Percentiles rank a stretch among this genome's conserved stretches.
phyloP scores from a whole-genome alignment of 2,797 vertebrate species.

The Diglossa cyanea region DNA sequence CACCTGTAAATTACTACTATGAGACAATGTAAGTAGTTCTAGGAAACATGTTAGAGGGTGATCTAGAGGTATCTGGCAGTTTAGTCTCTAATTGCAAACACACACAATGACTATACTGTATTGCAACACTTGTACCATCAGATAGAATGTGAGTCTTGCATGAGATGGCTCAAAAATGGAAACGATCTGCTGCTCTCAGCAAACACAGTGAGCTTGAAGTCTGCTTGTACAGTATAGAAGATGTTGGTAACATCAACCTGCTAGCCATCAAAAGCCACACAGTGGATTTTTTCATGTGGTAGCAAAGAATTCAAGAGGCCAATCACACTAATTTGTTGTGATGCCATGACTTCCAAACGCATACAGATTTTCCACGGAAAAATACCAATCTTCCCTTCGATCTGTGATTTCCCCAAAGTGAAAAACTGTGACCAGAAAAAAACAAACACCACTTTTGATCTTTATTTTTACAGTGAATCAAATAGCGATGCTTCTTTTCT shows the following conservation, averaged over 20 bases:
- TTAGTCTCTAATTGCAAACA: not conserved
- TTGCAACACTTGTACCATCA: conserved; percentile 72
- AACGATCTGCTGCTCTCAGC: conserved; percentile 44
- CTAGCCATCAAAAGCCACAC: conserved; percentile 60
- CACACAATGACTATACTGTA: conserved; percentile 42
- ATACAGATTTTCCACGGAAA: not conserved
- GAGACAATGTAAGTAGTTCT: not conserved
- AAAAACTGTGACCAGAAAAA: not conserved
- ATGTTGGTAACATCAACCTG: conserved; percentile 17
- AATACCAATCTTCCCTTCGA: not conserved
- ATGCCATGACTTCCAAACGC: not conserved
- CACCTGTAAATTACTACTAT: not conserved
- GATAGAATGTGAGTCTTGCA: conserved; percentile 46
- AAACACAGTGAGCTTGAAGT: conserved; percentile 53
- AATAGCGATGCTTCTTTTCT: not conserved
- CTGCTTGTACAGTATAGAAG: conserved; percentile 29
- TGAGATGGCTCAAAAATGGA: conserved; percentile 69
- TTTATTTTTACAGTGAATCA: not conserved
- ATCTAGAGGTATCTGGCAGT: not conserved
- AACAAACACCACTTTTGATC: not conserved
- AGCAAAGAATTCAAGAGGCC: conserved; percentile 55
- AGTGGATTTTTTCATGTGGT: conserved; percentile 53
- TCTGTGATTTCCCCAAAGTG: not conserved
- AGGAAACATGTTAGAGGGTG: not conserved
- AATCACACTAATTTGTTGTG: conserved; percentile 8